Evolutionary conservation across 23 tunicate species (phyloP).

Genomic region (Ascidia mentula): DNA sequence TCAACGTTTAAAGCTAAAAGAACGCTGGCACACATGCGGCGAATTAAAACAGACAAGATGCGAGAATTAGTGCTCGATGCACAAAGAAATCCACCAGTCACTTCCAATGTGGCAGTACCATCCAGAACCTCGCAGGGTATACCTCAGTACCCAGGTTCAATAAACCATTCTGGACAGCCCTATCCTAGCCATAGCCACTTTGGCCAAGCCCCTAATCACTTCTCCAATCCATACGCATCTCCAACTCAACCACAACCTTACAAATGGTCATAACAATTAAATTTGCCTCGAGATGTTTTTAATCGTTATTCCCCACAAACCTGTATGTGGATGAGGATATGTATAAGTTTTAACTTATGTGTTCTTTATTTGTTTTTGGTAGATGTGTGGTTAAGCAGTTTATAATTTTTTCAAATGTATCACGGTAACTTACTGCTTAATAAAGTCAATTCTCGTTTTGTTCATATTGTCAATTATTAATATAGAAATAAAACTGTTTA

Average conservation of each 20-base stretch:
- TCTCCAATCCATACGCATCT: neutral
- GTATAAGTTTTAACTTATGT: too few relatives aligned
- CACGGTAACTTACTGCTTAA: too few relatives aligned
- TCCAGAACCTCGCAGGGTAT: neutral
- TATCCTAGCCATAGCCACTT: neutral
- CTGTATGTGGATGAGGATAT: neutral
- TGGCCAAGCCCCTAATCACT: neutral
- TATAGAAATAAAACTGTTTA: too few relatives aligned
- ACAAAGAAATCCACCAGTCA: slow-evolving; percentile 29
- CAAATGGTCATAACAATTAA: neutral
- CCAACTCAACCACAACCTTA: neutral
- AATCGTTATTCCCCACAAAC: neutral
- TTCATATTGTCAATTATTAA: too few relatives aligned
- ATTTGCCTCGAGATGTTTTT: neutral
- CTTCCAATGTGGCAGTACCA: slow-evolving; percentile 20
- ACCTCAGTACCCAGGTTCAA: too few relatives aligned
- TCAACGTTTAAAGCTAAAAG: slow-evolving; percentile 56
- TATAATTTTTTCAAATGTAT: too few relatives aligned
- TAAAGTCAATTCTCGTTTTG: too few relatives aligned
- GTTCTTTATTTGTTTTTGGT: too few relatives aligned
- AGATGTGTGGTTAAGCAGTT: too few relatives aligned
- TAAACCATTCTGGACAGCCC: too few relatives aligned
- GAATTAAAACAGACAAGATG: slow-evolving; percentile 83
- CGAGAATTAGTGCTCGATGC: slow-evolving; percentile 69
- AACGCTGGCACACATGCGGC: slow-evolving; percentile 71